Conservation (phyloP, 2,888 invertebrate genomes). For the Caenorhabditis becei region DNA sequence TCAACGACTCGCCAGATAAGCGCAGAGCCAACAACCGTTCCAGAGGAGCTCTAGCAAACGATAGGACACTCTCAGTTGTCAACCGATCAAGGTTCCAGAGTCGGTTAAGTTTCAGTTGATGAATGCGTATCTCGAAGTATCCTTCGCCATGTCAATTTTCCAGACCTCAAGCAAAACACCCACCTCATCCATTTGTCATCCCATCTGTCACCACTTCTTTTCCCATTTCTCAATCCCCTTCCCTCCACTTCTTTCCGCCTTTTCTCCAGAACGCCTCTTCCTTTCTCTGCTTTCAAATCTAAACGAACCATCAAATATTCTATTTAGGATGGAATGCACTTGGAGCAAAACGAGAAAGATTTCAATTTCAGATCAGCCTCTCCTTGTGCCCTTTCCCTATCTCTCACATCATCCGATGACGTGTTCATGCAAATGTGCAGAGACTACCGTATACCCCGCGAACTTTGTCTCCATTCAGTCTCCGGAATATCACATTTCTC, state of each 20-base stretch:
- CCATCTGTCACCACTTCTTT: neutral
- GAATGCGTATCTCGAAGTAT: no score
- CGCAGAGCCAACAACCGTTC: no score
- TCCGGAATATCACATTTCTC: neutral
- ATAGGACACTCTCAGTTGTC: no score
- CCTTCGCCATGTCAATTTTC: neutral
- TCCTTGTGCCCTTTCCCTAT: neutral
- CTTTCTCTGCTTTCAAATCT: neutral
- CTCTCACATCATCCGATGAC: no score
- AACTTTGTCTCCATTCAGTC: neutral
- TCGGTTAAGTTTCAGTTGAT: no score
- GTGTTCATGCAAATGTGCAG: neutral
- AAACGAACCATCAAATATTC: neutral
- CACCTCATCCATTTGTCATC: neutral
- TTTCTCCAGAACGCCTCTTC: neutral
- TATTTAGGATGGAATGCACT: neutral
- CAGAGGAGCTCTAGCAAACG: no score
- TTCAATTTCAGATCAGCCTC: conserved; percentile 1
- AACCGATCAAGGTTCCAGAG: no score
- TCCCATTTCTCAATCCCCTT: neutral
- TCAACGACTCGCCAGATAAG: no score
- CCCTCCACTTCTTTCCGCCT: neutral
- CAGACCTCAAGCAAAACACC: neutral
- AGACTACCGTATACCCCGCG: neutral
- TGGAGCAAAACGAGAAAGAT: no score